These are phyloP conservation scores for Tryphoninae sp. DNA, from an alignment of 2,888 invertebrate genomes.

Conservation along the genomic window DNA sequence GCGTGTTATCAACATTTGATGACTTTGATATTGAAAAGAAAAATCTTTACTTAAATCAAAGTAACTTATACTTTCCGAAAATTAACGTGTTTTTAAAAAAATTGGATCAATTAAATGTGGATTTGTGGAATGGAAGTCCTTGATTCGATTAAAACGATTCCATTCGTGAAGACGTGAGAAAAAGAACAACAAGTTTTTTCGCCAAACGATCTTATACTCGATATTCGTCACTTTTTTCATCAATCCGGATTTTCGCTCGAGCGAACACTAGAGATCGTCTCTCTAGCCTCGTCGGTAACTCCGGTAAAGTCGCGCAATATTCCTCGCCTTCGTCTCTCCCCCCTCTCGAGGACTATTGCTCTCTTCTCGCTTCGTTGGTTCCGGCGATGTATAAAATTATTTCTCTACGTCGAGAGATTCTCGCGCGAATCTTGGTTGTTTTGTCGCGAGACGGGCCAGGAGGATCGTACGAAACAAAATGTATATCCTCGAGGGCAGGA, in stretches of 20 bases:
- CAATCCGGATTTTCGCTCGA: constrained; percentile 40
- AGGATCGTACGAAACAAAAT: constrained; percentile 21
- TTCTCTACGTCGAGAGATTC: constrained; percentile 31
- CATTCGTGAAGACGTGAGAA: not conserved
- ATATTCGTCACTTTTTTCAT: constrained; percentile 3
- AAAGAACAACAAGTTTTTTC: not conserved
- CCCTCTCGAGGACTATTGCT: constrained; percentile 20
- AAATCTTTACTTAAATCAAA: no score
- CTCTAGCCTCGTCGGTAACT: not conserved
- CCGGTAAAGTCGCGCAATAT: constrained; percentile 5
- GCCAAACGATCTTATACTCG: not conserved
- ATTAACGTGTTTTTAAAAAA: no score
- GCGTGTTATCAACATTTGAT: no score
- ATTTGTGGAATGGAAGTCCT: no score
- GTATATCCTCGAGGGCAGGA: not conserved
- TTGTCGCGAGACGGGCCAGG: constrained; percentile 31
- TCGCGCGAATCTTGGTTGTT: constrained; percentile 34
- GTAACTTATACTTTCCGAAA: no score
- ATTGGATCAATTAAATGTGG: no score
- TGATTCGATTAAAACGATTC: no score
- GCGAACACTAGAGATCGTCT: constrained; percentile 16
- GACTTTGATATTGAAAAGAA: no score
- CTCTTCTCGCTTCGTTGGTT: constrained; percentile 29
- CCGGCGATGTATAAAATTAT: constrained; percentile 30
- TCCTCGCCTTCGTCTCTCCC: not conserved